These are phyloP conservation scores for Macrobrachium rosenbergii DNA, from an alignment of 1,140 invertebrate species.

Conservation along the genomic window DNA sequence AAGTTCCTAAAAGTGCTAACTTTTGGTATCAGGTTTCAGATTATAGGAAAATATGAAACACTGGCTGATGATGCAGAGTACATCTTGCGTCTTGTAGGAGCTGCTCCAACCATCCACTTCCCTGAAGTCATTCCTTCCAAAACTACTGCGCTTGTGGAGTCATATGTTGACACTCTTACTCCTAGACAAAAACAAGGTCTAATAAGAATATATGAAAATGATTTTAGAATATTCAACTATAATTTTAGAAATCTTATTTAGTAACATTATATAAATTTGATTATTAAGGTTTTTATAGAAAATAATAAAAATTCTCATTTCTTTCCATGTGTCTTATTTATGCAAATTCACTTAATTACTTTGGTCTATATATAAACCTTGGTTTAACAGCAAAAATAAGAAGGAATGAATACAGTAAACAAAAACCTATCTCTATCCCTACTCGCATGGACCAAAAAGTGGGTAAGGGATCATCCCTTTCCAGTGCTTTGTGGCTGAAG, in stretches of 20 bases:
- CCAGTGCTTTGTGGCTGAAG: too few relatives aligned
- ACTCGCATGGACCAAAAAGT: too few relatives aligned
- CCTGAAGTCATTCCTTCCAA: constrained; percentile 55
- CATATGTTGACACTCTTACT: constrained; percentile 54
- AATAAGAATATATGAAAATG: constrained; percentile 59
- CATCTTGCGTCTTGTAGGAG: constrained; percentile 78
- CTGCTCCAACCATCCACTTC: constrained; percentile 47
- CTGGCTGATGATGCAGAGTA: constrained; percentile 79
- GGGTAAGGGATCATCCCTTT: too few relatives aligned
- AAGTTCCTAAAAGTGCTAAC: too few relatives aligned
- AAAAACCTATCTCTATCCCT: too few relatives aligned
- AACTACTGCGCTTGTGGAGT: constrained; percentile 44
- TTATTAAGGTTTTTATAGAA: too few relatives aligned
- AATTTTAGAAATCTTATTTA: constrained; percentile 47
- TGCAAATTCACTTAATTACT: too few relatives aligned
- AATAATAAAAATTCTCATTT: too few relatives aligned
- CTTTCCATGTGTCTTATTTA: too few relatives aligned
- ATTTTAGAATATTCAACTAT: constrained; percentile 66
- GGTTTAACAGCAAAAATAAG: too few relatives aligned
- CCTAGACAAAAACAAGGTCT: constrained; percentile 39
- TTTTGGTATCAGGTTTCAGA: constrained; percentile 78
- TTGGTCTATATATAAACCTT: too few relatives aligned
- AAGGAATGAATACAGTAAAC: too few relatives aligned
- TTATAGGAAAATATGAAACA: constrained; percentile 85
- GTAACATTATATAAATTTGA: not conserved